Percentiles rank a stretch among this genome's conserved stretches.
phyloP scores from a whole-genome alignment of 2,888 invertebrate genomes.

The Zygogramma bicolorata region DNA sequence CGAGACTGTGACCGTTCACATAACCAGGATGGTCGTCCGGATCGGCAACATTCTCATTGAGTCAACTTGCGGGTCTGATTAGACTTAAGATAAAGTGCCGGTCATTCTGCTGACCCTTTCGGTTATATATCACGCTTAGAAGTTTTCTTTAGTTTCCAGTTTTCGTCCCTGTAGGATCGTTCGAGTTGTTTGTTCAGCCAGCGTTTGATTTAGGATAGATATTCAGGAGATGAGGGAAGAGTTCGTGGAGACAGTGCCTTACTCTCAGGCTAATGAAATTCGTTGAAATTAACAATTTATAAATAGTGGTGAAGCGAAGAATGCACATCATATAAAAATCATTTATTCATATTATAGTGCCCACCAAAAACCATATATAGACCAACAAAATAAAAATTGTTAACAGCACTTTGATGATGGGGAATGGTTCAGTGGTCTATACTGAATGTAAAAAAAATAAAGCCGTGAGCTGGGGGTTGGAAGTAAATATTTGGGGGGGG shows the following conservation, averaged over 20 bases:
- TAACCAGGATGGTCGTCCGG: conserved; percentile 42
- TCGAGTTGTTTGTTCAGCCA: background rate
- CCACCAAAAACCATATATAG: too few relatives aligned
- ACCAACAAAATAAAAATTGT: too few relatives aligned
- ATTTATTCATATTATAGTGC: too few relatives aligned
- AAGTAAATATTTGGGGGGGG: too few relatives aligned
- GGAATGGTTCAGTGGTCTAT: too few relatives aligned
- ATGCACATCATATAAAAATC: too few relatives aligned
- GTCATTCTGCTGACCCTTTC: conserved; percentile 60
- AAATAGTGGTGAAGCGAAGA: too few relatives aligned
- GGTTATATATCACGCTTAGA: conserved; percentile 57
- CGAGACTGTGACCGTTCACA: conserved; percentile 56
- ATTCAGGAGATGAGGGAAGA: background rate
- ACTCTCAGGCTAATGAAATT: too few relatives aligned
- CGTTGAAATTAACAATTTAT: too few relatives aligned
- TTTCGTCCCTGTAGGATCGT: background rate
- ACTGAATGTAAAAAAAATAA: too few relatives aligned
- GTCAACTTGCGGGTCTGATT: conserved; percentile 40
- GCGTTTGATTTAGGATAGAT: background rate
- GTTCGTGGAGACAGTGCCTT: background rate
- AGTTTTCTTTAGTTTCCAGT: conserved; percentile 30
- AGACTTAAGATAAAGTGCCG: conserved; percentile 60
- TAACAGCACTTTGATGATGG: too few relatives aligned
- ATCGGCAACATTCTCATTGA: conserved; percentile 47
- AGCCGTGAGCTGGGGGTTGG: too few relatives aligned